Evolutionary conservation across 2,113 vertebrate genomes (phyloP), one percentile per base, ranked within the genome.

Genomic region (Hippocampus mohnikei): DNA sequence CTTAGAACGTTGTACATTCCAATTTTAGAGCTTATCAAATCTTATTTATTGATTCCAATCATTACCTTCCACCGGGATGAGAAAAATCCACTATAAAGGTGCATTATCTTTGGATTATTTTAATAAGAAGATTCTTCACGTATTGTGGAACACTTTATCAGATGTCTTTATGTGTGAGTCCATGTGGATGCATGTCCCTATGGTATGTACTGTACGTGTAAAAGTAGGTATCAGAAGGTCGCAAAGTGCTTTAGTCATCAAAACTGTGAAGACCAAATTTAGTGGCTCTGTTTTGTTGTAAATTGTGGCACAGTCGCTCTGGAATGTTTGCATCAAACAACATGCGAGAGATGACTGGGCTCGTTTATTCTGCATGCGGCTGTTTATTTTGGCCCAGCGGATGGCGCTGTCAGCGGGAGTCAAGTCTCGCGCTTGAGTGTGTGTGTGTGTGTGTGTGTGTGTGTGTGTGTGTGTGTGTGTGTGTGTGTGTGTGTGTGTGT

Each of bases 211-310:
- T 86, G 76, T 86, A 85, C 67, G 69, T 79, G 72, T 85, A 74
- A 67, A 37, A 77, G 70, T 70, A 85, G 74, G 63, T 82, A 78
- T 77, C 85, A 86, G 82, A 88, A 70, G 76, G 80, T 76, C 75
- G 83, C 86, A 77, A 93, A 91, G 89, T 92, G 91, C 92, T 92
- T 93, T 91, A 91, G 88, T 46, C 85, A 92, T 92, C 89, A 89
- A 91, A 81, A 92, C 91, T 92, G 91, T 92, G 90, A 92, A 91
- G 79, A 91, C 88, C 88, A 92, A 93, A 92, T 89, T 87, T 69
- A 75, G 67, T 79, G 72, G 70, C 72, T 76, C 71, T 70, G 23
- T 83, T 83, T 87, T 75, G 73, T 81, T 69, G 48, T 12, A 8
- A 70, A 73, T 59, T 48, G 40, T 63, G 63, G 16, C 44, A 48